Percentiles rank a stretch among this genome's conserved stretches.
Evolutionary conservation across 2,888 invertebrate species (phyloP).

Genomic region (Hydriomena furcata): DNA sequence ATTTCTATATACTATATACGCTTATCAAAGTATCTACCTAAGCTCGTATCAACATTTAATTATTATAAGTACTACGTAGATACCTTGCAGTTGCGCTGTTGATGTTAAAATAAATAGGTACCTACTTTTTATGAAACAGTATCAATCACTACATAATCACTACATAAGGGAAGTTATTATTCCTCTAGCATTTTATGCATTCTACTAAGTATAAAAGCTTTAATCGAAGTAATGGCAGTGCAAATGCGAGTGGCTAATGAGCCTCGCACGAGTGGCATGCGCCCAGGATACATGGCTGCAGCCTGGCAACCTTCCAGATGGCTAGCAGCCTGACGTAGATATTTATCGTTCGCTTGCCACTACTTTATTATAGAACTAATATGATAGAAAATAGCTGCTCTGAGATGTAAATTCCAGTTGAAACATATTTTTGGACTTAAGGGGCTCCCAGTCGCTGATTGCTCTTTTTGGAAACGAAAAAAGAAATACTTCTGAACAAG

Average conservation of each 20-base stretch:
- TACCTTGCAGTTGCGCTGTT: no score
- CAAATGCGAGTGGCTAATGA: constrained; percentile 14
- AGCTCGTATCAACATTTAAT: no score
- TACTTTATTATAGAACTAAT: constrained; percentile 11
- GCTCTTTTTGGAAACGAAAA: no score
- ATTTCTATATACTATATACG: no score
- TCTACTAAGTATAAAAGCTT: not conserved
- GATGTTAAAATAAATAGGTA: no score
- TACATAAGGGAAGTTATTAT: no score
- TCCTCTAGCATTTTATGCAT: not conserved
- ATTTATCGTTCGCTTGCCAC: not conserved
- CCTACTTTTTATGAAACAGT: no score
- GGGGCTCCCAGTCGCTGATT: no score
- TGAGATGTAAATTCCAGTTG: not conserved
- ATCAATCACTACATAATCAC: no score
- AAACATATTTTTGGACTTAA: constrained; percentile 18
- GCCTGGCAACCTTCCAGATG: constrained; percentile 14
- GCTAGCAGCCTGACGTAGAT: not conserved
- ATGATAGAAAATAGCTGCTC: constrained; percentile 10
- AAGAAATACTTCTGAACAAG: no score
- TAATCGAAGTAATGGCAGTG: constrained; percentile 16
- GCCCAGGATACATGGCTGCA: not conserved
- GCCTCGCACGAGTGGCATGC: not conserved
- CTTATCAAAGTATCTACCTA: no score
- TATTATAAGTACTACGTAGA: no score